Evolutionary conservation across 1,140 invertebrate genomes (phyloP), one percentile per base, ranked within the genome.

Genomic region (Psix sp.): DNA sequence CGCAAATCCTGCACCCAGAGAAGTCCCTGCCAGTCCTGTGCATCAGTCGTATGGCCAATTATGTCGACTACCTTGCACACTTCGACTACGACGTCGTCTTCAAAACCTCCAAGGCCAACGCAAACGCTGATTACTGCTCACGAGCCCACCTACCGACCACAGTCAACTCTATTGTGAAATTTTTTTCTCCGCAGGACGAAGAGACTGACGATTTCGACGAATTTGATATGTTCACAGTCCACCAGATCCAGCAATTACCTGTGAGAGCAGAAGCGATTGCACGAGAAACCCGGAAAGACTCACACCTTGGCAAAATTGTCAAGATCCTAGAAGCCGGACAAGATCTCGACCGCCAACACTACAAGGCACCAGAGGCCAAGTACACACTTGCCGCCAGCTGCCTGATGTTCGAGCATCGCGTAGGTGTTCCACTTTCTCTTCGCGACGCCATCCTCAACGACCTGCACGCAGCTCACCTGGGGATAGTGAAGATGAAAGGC

Each of bases 401-500:
- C 14, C 13, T 67, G n/a, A 26, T 78, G 5, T 70, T 74, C n/a
- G 66, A 74, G 10, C 26, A 73, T 29, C 11, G 75, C 43, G 72
- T 82, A 11, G 62, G 79, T 9, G 68, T 85, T 31, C 83, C 76
- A 11, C 15, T 26, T 42, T 67, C 11, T 9, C 66, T 83, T 13
- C 48, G 59, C 18, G 7, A 74, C 17, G 16, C 42, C 3, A 66
- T 84, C 14, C 36, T 85, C 18, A 59, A 57, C 4, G 77, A 84
- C 43, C 46, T 89, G 5, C 86, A 90, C 78, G 36, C 62, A 17
- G 78, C 72, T 20, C 88, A 89, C 72, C 59, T 78, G n/a, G 87
- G 87, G 3, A 83, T 89, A 9, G 82, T 84, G 1, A 80, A 81
- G 52, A 89, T 88, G 84, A 90, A 90, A 75, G 56, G 74, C 5